Percentiles rank a stretch among this genome's conserved stretches.
phyloP scores from a whole-genome alignment of 2,888 invertebrate species.

The Troides oblongomaculatus region DNA sequence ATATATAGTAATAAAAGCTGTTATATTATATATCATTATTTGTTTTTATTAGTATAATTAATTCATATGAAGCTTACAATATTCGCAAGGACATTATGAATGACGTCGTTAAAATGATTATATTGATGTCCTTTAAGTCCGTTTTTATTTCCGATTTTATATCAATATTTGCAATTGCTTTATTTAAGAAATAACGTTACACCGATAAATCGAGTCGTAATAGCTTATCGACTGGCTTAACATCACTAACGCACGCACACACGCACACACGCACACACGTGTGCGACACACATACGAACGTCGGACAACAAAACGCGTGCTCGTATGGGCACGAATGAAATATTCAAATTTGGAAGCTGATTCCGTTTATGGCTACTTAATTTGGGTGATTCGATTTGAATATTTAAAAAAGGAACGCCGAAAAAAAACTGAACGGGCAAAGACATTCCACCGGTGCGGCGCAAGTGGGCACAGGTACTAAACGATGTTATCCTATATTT shows the following conservation, averaged over 20 bases:
- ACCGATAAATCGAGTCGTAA: constrained; percentile 33
- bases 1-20: no score
- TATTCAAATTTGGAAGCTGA: constrained; percentile 81
- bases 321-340: constrained; percentile 71
- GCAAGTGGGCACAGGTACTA: constrained; percentile 30
- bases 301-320: constrained; percentile 62
- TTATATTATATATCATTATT: no score
- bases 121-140: constrained; percentile 2
- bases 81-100: constrained; percentile 9
- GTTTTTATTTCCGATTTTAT: constrained; percentile 7
- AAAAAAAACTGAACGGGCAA: constrained; percentile 49
- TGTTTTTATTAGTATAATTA: no score
- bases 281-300: constrained; percentile 47
- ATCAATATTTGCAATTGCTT: constrained; percentile 6
- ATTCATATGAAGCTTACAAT: constrained; percentile 1
- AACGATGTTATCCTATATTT: constrained; percentile 31
- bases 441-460: constrained; percentile 61
- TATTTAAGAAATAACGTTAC: constrained; percentile 6
- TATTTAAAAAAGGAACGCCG: constrained; percentile 67
- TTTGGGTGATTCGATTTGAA: constrained; percentile 81
- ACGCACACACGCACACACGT: constrained; percentile 33
- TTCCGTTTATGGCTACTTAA: constrained; percentile 81
- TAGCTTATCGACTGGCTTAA: constrained; percentile 23
- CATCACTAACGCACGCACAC: constrained; percentile 54
- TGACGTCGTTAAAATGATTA: constrained; percentile 15